Base-by-base conservation (phyloP, 2,888 invertebrate species). In the Tinea pellionella region DNA sequence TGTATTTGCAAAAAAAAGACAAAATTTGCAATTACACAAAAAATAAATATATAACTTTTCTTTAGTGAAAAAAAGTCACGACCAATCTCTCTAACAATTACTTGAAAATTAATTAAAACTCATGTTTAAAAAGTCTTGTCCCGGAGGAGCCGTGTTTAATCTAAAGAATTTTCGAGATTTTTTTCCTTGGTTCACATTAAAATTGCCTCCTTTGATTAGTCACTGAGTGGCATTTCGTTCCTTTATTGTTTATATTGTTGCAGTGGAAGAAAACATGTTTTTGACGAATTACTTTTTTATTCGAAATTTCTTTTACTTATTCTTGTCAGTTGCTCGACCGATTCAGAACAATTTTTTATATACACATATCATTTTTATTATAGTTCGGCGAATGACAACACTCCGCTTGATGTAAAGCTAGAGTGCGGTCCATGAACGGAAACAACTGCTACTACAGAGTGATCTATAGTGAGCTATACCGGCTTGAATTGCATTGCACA, bases 41-140 rank as follows among this genome's bases (percentile, higher is more conserved):
- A 15, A 47, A 47, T n/a, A n/a, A n/a, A n/a, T n/a, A 47, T 47
- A 16, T 47, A 47, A 47, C 47, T 47, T 47, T 37, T 37, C 30
- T 37, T 37, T 37, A 37, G 37, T 37, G 1, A 47, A 16, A 47
- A 55, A 55, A 29, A 55, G 55, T 55, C 55, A 55, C 55, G 15
- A 37, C 18, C 63, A 63, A 68, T 68, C 68, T 67, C 68, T 67
- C 64, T 61, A 67, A 70, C 70, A 71, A 70, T 71, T 69, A 70
- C 68, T 71, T 69, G 63, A 62, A 61, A 64, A 69, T 68, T 72
- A 70, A 71, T 72, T 71, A 68, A 70, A 71, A 69, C 68, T 67
- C 66, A 66, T 67, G 64, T 64, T 29, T 37, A 41, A 63, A 61
- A 58, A 53, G 15, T 57, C 57, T 55, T n/a, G 32, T 30, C 15